A percentile compares a stretch with the other conserved stretches of the same genome.
Evolutionary conservation across 2,797 vertebrate genomes (phyloP).

Genomic region (Anguilla obscura): DNA sequence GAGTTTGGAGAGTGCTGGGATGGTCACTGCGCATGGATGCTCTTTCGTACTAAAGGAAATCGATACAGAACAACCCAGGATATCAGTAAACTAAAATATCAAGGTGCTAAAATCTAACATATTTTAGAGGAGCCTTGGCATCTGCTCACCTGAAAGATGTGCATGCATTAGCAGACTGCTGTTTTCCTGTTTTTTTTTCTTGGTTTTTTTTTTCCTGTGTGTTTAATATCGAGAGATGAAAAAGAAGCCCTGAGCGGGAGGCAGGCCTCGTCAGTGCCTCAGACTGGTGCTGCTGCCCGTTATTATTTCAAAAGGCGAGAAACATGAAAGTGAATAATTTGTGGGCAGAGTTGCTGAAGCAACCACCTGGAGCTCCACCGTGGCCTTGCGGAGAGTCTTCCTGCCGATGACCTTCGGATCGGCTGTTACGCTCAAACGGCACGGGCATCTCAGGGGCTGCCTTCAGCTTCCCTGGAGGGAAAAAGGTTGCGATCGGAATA

Average conservation of each 20-base stretch:
- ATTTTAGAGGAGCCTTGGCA: background rate
- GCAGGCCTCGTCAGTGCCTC: background rate
- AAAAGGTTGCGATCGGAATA: background rate
- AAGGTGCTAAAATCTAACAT: background rate
- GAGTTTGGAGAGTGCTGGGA: background rate
- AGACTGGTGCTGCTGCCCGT: background rate
- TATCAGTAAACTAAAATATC: background rate
- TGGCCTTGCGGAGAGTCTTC: no score
- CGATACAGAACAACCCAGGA: background rate
- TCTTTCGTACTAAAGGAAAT: background rate
- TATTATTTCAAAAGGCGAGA: constrained; percentile 13
- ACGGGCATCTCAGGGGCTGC: no score
- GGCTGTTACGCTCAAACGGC: background rate
- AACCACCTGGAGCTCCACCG: constrained; percentile 12
- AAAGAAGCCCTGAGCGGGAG: background rate
- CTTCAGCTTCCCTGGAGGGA: background rate
- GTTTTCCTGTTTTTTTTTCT: background rate
- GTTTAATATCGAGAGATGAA: background rate
- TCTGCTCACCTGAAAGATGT: background rate
- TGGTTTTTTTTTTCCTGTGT: background rate
- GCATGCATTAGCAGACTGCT: background rate
- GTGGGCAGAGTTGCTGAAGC: background rate
- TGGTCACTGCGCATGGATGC: background rate
- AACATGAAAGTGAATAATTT: constrained; percentile 16
- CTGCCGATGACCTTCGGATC: background rate